Evolutionary conservation across 2,888 invertebrate species (phyloP).

Genomic region (Troilus luridus): DNA sequence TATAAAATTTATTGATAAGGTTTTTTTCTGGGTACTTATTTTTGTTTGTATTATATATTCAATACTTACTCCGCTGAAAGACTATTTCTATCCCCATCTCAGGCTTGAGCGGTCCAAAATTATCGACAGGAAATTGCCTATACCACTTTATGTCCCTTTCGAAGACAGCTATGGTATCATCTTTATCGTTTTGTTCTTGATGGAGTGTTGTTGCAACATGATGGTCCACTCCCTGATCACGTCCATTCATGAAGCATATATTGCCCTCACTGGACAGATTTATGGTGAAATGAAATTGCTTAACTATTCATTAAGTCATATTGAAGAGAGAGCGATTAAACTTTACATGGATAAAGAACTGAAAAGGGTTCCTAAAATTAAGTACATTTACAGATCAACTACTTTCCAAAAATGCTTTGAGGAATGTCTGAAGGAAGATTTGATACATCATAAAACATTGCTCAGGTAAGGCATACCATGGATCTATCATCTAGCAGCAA

Average conservation of each 20-base stretch:
- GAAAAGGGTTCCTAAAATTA: neutral
- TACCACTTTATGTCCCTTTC: slow-evolving; percentile 29
- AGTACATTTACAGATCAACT: neutral
- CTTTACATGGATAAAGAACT: neutral
- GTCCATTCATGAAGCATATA: slow-evolving; percentile 34
- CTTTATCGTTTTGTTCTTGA: slow-evolving; percentile 17
- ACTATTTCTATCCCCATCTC: slow-evolving; percentile 23
- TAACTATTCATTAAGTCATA: slow-evolving; percentile 13
- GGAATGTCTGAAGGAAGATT: slow-evolving; percentile 4
- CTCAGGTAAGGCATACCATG: neutral
- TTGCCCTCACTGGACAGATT: slow-evolving; percentile 9
- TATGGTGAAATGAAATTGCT: slow-evolving; percentile 39
- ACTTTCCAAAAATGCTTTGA: neutral
- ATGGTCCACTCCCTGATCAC: slow-evolving; percentile 34
- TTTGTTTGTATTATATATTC: slow-evolving; percentile 6
- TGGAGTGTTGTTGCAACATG: slow-evolving; percentile 40
- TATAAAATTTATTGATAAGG: slow-evolving; percentile 7
- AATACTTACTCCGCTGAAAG: neutral
- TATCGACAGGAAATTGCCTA: neutral
- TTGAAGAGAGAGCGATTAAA: slow-evolving; percentile 24
- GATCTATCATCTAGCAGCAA: neutral
- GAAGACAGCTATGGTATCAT: slow-evolving; percentile 35
- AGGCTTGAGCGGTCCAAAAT: slow-evolving; percentile 21
- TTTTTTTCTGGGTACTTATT: slow-evolving; percentile 13
- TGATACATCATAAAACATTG: slow-evolving; percentile 31